Evolutionary conservation across 2,797 vertebrate genomes (phyloP).

Genomic region (Echeneis naucrates): DNA sequence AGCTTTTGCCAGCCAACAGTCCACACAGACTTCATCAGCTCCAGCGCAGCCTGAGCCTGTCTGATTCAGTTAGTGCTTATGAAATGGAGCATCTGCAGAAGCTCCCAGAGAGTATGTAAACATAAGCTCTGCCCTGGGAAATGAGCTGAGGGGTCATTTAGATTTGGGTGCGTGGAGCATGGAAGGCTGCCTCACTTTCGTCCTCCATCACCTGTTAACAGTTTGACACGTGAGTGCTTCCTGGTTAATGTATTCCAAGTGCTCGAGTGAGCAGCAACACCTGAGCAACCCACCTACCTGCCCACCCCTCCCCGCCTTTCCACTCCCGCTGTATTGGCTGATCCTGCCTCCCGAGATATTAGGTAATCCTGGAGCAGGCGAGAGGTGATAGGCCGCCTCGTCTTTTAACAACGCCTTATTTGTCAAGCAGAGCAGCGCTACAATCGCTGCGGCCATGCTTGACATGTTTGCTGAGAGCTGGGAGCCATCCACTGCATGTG

Average conservation of each 20-base stretch:
- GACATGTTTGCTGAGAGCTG: conserved; percentile 63
- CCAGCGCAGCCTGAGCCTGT: conserved; percentile 57
- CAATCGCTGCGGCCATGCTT: conserved; percentile 60
- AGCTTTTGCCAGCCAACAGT: conserved; percentile 31
- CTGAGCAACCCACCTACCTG: conserved; percentile 56
- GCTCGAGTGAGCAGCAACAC: conserved; percentile 69
- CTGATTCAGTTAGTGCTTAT: conserved; percentile 75
- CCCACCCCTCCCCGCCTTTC: background rate
- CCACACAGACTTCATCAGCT: conserved; percentile 45
- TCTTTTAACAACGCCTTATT: conserved; percentile 53
- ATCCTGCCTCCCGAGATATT: conserved; percentile 71
- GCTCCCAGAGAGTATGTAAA: conserved; percentile 74
- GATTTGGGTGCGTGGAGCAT: conserved; percentile 48
- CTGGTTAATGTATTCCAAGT: conserved; percentile 66
- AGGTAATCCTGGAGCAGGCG: conserved; percentile 67
- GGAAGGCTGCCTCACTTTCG: conserved; percentile 37
- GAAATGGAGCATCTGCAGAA: conserved; percentile 76
- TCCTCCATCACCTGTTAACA: conserved; percentile 76
- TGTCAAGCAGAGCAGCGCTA: conserved; percentile 38
- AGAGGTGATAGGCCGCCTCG: conserved; percentile 57
- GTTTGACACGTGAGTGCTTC: conserved; percentile 64
- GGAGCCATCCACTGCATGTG: conserved; percentile 44
- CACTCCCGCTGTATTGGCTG: conserved; percentile 27
- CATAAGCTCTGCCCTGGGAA: conserved; percentile 71
- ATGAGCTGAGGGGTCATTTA: conserved; percentile 74